Evolutionary conservation across 2,888 invertebrate species (phyloP).

Genomic region (Metellina segmentata): DNA sequence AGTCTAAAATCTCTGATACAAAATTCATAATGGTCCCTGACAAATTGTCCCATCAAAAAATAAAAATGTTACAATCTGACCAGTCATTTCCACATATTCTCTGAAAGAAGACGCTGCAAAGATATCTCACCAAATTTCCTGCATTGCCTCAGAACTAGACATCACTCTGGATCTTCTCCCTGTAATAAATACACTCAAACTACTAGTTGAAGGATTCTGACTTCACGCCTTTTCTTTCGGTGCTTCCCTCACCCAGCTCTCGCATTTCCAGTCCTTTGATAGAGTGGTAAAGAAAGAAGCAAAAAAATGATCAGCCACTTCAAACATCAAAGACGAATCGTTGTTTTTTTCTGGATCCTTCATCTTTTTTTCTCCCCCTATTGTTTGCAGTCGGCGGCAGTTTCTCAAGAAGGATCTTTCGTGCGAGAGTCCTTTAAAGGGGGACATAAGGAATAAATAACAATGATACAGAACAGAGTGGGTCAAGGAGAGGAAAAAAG

Average conservation of each 20-base stretch:
- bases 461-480: not conserved
- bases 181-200: too few species aligned
- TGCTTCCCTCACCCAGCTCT: not conserved
- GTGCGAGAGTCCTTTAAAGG: constrained; percentile 4
- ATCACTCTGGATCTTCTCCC: too few species aligned
- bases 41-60: too few species aligned
- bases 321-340: not conserved
- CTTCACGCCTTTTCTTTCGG: not conserved
- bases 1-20: too few species aligned
- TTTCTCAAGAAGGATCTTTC: constrained; percentile 17
- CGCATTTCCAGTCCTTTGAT: not conserved
- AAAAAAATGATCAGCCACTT: not conserved
- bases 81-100: too few species aligned
- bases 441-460: constrained; percentile 36
- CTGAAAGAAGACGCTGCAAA: too few species aligned
- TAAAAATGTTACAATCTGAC: too few species aligned
- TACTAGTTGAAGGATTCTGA: too few species aligned
- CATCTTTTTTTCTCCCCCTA: not conserved
- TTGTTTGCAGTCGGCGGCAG: constrained; percentile 25
- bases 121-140: too few species aligned
- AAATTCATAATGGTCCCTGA: too few species aligned
- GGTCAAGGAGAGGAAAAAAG: not conserved
- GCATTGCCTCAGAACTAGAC: too few species aligned
- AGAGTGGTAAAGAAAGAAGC: not conserved
- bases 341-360: not conserved